phyloP scores from a whole-genome alignment of 2,113 vertebrate species.

The Ochotona curzoniae region DNA sequence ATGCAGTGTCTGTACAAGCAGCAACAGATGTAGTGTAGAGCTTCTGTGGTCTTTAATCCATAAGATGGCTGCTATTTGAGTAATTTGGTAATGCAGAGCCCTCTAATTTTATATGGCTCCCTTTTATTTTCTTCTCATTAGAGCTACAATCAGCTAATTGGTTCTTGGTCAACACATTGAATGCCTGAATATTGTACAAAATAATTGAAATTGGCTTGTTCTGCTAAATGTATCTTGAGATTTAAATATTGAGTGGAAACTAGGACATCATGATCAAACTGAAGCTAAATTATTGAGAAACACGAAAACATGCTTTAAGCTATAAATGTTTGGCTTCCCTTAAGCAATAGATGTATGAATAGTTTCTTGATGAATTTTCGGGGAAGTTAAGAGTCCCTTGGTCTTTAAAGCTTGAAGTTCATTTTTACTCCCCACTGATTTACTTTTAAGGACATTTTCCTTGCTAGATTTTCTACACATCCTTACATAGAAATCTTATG shows the following conservation, averaged over 20 bases:
- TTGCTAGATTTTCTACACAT: background rate
- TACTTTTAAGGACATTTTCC: slow-evolving; percentile 4
- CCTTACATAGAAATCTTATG: background rate
- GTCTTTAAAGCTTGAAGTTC: slow-evolving; percentile 3
- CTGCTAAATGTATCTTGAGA: slow-evolving; percentile 1
- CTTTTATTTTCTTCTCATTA: background rate
- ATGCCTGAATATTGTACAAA: background rate
- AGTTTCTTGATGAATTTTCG: slow-evolving; percentile 26
- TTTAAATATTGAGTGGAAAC: background rate
- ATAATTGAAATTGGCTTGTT: slow-evolving; percentile 25
- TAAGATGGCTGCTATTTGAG: background rate
- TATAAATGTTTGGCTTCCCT: background rate
- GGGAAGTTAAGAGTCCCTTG: background rate
- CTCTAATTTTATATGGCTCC: slow-evolving; percentile 9
- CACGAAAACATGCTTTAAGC: background rate
- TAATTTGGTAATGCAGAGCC: background rate
- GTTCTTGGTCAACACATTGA: slow-evolving; percentile 10
- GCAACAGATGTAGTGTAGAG: background rate
- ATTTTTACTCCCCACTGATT: slow-evolving; percentile 5
- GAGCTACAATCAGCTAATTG: slow-evolving; percentile 15
- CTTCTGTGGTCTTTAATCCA: background rate
- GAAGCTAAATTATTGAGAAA: background rate
- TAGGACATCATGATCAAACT: background rate
- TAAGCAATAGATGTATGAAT: background rate
- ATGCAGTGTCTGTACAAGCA: slow-evolving; percentile 11